Conservation (phyloP, 1,140 invertebrate species). For the Drosophila pallidifrons region DNA sequence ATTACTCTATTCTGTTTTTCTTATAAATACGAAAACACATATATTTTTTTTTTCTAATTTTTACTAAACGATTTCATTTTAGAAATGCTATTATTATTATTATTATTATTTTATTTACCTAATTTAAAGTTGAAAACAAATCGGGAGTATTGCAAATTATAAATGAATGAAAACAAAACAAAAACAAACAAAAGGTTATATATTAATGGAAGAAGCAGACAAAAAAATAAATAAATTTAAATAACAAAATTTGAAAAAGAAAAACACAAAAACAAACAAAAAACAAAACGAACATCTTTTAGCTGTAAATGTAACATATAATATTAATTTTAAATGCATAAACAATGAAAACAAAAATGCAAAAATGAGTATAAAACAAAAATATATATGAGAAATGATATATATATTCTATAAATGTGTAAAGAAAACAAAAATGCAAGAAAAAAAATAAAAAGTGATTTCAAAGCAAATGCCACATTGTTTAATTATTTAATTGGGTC, state of each 20-base stretch:
- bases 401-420: constrained; percentile 72
- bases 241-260: constrained; percentile 42
- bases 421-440: constrained; percentile 72
- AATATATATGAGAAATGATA: constrained; percentile 58
- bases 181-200: constrained; percentile 48
- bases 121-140: constrained; percentile 68
- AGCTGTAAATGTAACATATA: constrained; percentile 77
- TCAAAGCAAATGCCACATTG: constrained; percentile 50
- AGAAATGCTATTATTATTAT: constrained; percentile 67
- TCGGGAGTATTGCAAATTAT: constrained; percentile 80
- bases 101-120: constrained; percentile 49
- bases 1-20: constrained; percentile 18
- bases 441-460: constrained; percentile 70
- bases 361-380: constrained; percentile 53
- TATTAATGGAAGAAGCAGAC: constrained; percentile 61
- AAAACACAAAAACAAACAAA: constrained; percentile 36
- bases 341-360: constrained; percentile 50
- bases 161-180: constrained; percentile 44
- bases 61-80: constrained; percentile 74
- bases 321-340: constrained; percentile 74
- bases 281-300: constrained; percentile 62
- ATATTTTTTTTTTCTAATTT: constrained; percentile 33
- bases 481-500: background rate
- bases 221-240: constrained; percentile 53
- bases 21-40: constrained; percentile 42